phyloP scores from a whole-genome alignment of 2,113 vertebrate genomes.

The Falco punctatus region DNA sequence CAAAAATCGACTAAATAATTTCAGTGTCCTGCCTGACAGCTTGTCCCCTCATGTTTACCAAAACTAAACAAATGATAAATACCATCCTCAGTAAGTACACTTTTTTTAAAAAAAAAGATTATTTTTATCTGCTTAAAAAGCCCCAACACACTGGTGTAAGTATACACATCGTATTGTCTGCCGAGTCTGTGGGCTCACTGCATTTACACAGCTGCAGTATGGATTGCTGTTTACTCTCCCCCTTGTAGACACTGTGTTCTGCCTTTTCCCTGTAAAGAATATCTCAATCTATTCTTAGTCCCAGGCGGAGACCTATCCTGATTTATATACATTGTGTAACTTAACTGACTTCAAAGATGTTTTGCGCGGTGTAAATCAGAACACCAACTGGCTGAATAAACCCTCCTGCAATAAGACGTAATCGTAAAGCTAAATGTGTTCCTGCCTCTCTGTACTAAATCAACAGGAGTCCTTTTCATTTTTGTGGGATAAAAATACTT shows the following conservation, averaged over 20 bases:
- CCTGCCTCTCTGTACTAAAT: background rate
- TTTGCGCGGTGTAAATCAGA: background rate
- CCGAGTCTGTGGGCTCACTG: background rate
- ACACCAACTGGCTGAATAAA: background rate
- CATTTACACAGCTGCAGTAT: conserved; percentile 39
- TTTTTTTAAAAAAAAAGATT: background rate
- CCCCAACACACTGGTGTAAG: background rate
- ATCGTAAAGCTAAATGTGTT: conserved; percentile 20
- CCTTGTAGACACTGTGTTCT: background rate
- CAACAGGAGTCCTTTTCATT: background rate
- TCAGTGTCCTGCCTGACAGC: background rate
- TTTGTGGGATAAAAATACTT: conserved; percentile 16
- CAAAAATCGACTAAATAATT: background rate
- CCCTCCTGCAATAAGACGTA: background rate
- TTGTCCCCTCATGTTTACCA: background rate
- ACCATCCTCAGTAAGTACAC: background rate
- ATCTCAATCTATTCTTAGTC: background rate
- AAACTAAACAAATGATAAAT: background rate
- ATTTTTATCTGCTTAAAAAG: background rate
- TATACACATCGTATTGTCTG: background rate
- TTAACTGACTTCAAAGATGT: conserved; percentile 7
- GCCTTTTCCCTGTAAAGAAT: conserved; percentile 3
- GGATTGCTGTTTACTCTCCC: background rate
- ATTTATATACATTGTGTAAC: background rate
- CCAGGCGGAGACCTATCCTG: background rate